Evolutionary conservation across 2,888 invertebrate species (phyloP), one percentile per base, ranked within the genome.

Genomic region (Mactromeris polynyma): DNA sequence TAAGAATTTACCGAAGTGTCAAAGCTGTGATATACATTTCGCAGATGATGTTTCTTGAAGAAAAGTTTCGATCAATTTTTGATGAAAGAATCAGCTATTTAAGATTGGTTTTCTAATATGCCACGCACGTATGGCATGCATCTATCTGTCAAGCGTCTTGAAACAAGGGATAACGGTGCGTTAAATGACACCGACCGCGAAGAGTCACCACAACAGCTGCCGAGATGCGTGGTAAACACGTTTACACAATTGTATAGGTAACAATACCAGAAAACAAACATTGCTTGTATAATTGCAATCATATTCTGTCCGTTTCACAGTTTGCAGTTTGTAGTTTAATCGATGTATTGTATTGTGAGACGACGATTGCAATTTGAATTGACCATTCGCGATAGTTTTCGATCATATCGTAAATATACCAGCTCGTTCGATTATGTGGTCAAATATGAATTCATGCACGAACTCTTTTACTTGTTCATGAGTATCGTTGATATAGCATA

Each of bases 281-380:
- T 33, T 11, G 21, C 73, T 36, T 73, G 73, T 33, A 73, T 73
- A 73, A 73, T 73, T 73, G 73, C 36, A 36, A 73, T 73, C 33
- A 36, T 33, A 36, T 73, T 73, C 36, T 17, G 33, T 33, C 14
- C 36, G 1, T 73, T 73, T 73, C 73, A 73, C 73, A 73, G 73
- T 73, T 73, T 73, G 36, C 17, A 14, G 19, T 36, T 73, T 33
- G 14, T 26, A 17, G 73, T 73, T 73, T 33, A 19, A 73, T 36
- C 33, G 73, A 33, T 73, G 31, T 73, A 73, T 73, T 73, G 73
- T 36, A 36, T 33, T 36, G 33, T 36, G 7, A 58, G 36, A 33
- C 36, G 36, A 36, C 17, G 73, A 73, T 73, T 73, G 33, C 73
- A 73, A 73, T 73, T 73, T 33, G 14, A 36, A 73, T 73, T 73